Evolutionary conservation across 2,797 vertebrate species (phyloP).

Genomic region (Xiphorhynchus erythropygius): DNA sequence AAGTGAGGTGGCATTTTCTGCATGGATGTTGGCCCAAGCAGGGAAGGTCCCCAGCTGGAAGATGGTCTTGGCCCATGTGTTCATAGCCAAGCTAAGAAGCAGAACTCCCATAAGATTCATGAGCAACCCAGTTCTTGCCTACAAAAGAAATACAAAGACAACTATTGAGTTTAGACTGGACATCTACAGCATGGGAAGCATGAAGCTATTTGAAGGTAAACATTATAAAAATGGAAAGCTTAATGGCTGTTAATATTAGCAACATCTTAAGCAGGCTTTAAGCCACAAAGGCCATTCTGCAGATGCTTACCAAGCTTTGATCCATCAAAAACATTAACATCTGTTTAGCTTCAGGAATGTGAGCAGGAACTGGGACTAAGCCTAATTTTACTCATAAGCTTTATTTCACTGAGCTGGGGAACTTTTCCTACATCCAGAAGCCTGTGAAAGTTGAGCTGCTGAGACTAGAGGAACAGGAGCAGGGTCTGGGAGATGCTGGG

Average conservation of each 20-base stretch:
- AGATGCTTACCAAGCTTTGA: slow-evolving; percentile 54
- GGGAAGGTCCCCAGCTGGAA: slow-evolving; percentile 87
- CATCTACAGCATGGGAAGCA: slow-evolving; percentile 22
- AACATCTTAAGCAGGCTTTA: slow-evolving; percentile 18
- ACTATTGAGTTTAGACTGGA: slow-evolving; percentile 29
- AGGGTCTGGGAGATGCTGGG: background rate
- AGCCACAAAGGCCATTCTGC: slow-evolving; percentile 33
- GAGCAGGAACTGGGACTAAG: background rate
- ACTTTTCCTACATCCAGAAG: background rate
- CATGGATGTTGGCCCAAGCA: slow-evolving; percentile 83
- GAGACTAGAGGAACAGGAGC: background rate
- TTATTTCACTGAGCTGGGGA: background rate
- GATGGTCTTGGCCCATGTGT: slow-evolving; percentile 92
- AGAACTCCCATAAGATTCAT: slow-evolving; percentile 95
- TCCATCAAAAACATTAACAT: slow-evolving; percentile 41
- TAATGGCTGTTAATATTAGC: slow-evolving; percentile 29
- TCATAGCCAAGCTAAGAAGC: slow-evolving; percentile 90
- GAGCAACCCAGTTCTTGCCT: slow-evolving; percentile 92
- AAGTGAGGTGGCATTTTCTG: slow-evolving; percentile 75
- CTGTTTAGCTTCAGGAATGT: slow-evolving; percentile 41
- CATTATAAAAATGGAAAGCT: background rate
- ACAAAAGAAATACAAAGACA: slow-evolving; percentile 59
- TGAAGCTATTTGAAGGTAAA: slow-evolving; percentile 13
- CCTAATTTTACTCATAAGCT: slow-evolving; percentile 17
- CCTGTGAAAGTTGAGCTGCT: background rate